Evolutionary conservation across 2,797 vertebrate species (phyloP).

Genomic region (Echiichthys vipera): DNA sequence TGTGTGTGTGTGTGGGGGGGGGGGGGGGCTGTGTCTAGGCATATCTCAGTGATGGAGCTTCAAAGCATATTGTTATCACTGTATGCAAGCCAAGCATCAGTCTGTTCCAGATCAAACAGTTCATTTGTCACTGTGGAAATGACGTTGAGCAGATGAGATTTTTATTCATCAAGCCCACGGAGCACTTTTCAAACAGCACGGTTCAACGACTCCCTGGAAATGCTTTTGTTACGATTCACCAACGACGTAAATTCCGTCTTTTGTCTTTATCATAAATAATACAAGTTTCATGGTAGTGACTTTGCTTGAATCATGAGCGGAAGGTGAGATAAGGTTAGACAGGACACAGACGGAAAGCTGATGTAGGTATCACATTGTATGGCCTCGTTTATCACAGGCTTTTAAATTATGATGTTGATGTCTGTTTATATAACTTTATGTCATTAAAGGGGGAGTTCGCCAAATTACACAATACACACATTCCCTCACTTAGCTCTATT

Average conservation of each 20-base stretch:
- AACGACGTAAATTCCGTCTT: slow-evolving; percentile 34
- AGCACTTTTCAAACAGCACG: slow-evolving; percentile 54
- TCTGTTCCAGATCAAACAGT: slow-evolving; percentile 64
- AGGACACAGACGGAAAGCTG: slow-evolving; percentile 8
- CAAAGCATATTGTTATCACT: slow-evolving; percentile 63
- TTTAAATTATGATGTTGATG: too few species aligned
- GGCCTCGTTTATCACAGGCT: background rate
- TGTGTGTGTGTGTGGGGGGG: background rate
- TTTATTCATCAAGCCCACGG: slow-evolving; percentile 60
- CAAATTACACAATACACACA: background rate
- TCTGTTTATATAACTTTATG: background rate
- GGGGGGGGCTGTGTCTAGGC: slow-evolving; percentile 51
- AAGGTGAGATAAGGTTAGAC: slow-evolving; percentile 25
- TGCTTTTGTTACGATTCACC: slow-evolving; percentile 47
- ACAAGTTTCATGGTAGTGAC: slow-evolving; percentile 5
- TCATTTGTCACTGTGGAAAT: slow-evolving; percentile 59
- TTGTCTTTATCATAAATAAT: slow-evolving; percentile 53
- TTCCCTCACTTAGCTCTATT: background rate
- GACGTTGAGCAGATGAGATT: slow-evolving; percentile 40
- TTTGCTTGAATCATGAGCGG: slow-evolving; percentile 24
- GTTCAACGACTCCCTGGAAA: slow-evolving; percentile 40
- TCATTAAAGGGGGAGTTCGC: background rate
- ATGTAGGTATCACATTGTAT: background rate
- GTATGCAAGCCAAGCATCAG: slow-evolving; percentile 45
- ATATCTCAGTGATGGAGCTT: slow-evolving; percentile 54